Evolutionary conservation across 2,113 vertebrate species (phyloP).

Genomic region (Rutilus rutilus): DNA sequence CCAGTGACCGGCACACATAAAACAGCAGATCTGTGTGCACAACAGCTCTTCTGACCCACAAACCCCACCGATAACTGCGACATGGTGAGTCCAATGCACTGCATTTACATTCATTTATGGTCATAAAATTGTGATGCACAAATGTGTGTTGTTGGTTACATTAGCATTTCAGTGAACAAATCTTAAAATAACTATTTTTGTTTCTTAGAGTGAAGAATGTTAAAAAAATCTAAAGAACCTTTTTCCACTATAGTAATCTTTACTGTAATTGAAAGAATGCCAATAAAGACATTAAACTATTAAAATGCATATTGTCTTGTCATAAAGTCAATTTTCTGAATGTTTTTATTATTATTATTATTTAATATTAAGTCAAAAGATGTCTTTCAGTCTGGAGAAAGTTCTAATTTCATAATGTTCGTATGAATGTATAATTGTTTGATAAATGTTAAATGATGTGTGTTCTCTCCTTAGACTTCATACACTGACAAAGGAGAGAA

Average conservation of each 20-base stretch:
- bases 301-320: neutral
- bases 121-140: neutral
- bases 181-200: too few relatives aligned
- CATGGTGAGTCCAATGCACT: constrained; percentile 72
- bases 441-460: neutral
- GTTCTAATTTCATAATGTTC: too few relatives aligned
- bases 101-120: neutral
- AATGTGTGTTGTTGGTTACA: neutral
- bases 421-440: neutral
- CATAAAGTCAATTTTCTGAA: neutral
- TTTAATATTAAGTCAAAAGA: too few relatives aligned
- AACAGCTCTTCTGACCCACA: constrained; percentile 54
- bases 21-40: constrained; percentile 51
- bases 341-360: neutral
- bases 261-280: too few relatives aligned
- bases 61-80: constrained; percentile 55
- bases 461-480: constrained; percentile 71
- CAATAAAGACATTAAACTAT: too few relatives aligned
- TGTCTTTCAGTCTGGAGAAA: too few relatives aligned
- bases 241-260: too few relatives aligned
- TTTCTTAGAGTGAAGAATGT: too few relatives aligned
- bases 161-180: neutral
- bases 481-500: constrained; percentile 86
- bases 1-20: constrained; percentile 71
- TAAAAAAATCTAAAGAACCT: too few relatives aligned